These are phyloP conservation scores for Ceyx margarethae DNA, from an alignment of 2,113 vertebrate species.

Conservation along the genomic window DNA sequence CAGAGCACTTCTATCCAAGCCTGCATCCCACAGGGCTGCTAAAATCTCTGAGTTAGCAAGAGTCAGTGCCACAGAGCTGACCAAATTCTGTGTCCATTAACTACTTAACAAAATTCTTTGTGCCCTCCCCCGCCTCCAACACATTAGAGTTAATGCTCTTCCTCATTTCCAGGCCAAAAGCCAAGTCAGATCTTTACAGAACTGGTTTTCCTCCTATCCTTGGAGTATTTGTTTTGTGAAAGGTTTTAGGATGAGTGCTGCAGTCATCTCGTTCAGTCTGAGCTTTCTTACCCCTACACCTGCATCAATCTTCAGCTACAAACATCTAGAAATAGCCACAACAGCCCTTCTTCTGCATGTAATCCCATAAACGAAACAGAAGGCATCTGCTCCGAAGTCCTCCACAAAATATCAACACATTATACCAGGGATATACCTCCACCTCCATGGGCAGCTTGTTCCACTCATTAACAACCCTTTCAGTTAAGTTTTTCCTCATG, in stretches of 20 bases:
- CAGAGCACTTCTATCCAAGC: not conserved
- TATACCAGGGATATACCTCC: not conserved
- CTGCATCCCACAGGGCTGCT: not conserved
- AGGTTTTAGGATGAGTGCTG: not conserved
- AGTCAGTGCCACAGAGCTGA: not conserved
- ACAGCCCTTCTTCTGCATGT: not conserved
- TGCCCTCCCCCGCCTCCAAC: not conserved
- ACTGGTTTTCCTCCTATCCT: not conserved
- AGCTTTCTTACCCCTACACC: not conserved
- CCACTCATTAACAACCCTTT: too few relatives aligned
- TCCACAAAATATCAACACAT: not conserved
- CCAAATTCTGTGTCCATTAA: conserved; percentile 26
- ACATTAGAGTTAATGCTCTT: conserved; percentile 1
- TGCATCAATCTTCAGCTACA: not conserved
- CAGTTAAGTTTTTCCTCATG: too few relatives aligned
- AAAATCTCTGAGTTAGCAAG: conserved; percentile 32
- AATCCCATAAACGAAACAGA: not conserved
- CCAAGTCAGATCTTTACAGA: conserved; percentile 15
- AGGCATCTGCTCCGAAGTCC: not conserved
- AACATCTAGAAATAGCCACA: not conserved
- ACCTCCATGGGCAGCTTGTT: too few relatives aligned
- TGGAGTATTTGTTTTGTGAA: not conserved
- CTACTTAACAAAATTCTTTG: conserved; percentile 49
- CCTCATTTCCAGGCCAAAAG: conserved; percentile 28
- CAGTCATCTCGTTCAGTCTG: not conserved